Evolutionary conservation across 2,888 invertebrate genomes (phyloP), one percentile per base, ranked within the genome.

Genomic region (Caenorhabditis japonica): DNA sequence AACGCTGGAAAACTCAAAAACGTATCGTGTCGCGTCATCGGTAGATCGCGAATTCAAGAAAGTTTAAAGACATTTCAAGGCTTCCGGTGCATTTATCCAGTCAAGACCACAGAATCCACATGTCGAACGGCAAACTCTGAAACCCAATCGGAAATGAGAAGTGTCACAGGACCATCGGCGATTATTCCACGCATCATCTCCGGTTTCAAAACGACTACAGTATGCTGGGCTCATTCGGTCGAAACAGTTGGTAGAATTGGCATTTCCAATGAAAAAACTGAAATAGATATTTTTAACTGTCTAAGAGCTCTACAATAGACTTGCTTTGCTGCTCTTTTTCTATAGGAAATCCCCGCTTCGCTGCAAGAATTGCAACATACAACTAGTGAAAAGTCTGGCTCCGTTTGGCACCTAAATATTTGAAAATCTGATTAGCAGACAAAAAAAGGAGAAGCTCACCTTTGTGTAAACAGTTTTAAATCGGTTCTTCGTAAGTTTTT

Each of bases 311-410:
- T 21, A 19, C n/a, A 12, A 2, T 23, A 13, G 58, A 52, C 59
- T 53, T 34, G 75, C 80, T 56, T 77, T 33, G 70, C 39, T 10
- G 79, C 81, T 64, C 81, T 56, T 46, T 76, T 75, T 13, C 81
- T 13, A 34, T 81, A 81, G 4, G 71, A 68, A 27, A 72, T 56
- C 10, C 81, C 81, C 15, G 76, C 68, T 19, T 79, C 79, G 52
- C 70, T 75, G 58, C 81, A 81, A 1, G 79, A 68, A 23, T 76
- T 81, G 60, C 81, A 81, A 36, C 81, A 81, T 12, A 81, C 81
- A 21, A 81, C 79, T 10, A 81, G 56, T 2, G 79, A 79, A 38
- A 81, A 81, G 59, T 81, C 81, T 0, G 81, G 79, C 46, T 81
- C 81, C 2, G 60, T 51, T 41, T 64, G 62, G 44, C 81, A 81